Percentiles rank a stretch among this genome's conserved stretches.
These are phyloP conservation scores for Venustoraphidia nigricollis DNA, from an alignment of 2,888 invertebrate species.

Conservation along the genomic window DNA sequence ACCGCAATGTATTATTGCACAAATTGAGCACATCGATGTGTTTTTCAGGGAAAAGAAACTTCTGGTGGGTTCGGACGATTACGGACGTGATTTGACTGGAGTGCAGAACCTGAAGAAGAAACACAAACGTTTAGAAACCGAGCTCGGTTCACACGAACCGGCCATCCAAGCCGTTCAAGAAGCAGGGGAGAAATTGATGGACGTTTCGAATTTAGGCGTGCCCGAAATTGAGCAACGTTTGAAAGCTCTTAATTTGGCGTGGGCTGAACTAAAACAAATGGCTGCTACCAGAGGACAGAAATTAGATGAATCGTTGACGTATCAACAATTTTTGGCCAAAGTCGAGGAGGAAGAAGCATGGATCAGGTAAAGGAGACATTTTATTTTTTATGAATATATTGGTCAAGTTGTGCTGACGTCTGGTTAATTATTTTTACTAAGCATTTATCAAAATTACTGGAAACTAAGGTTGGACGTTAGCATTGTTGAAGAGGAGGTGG, in stretches of 20 bases:
- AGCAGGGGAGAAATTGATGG: conserved; percentile 84
- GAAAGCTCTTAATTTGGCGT: conserved; percentile 75
- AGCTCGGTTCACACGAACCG: conserved; percentile 93
- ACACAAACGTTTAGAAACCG: conserved; percentile 96
- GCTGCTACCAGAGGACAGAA: conserved; percentile 82
- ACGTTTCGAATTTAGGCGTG: conserved; percentile 81
- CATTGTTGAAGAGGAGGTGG: too few relatives aligned
- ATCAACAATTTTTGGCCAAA: conserved; percentile 94
- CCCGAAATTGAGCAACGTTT: conserved; percentile 82
- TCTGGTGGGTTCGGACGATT: conserved; percentile 93
- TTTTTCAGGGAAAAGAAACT: conserved; percentile 79
- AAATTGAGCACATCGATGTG: conserved; percentile 2
- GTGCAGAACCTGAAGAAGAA: conserved; percentile 98
- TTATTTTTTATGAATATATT: too few relatives aligned
- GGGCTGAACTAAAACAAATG: conserved; percentile 84
- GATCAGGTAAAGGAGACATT: conserved; percentile 46
- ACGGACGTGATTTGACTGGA: conserved; percentile 93
- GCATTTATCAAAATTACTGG: too few relatives aligned
- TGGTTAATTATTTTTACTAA: too few relatives aligned
- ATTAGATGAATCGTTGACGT: conserved; percentile 89
- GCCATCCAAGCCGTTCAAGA: conserved; percentile 88
- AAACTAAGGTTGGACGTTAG: too few relatives aligned
- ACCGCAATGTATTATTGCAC: neutral
- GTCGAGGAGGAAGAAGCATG: conserved; percentile 98
- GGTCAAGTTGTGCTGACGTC: too few relatives aligned